phyloP scores from a whole-genome alignment of 2,113 vertebrate genomes.

The Melanostigma gelatinosum region DNA sequence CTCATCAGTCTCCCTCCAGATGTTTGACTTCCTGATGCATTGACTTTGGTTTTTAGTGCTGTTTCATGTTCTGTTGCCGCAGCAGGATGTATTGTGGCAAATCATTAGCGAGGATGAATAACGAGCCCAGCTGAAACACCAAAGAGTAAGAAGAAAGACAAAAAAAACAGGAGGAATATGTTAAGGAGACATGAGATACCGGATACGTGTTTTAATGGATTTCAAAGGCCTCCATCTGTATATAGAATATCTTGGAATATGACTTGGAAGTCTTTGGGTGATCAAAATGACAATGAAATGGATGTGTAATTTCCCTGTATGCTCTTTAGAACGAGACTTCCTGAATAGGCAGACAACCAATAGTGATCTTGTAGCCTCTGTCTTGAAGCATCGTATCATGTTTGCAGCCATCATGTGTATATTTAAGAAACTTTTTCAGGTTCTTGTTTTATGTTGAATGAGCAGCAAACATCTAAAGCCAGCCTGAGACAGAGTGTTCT shows the following conservation, averaged over 20 bases:
- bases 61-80: constrained; percentile 68
- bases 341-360: not conserved
- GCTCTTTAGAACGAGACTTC: not conserved
- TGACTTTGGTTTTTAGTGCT: constrained; percentile 53
- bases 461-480: not conserved
- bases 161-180: constrained; percentile 13
- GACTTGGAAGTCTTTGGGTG: not conserved
- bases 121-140: constrained; percentile 52
- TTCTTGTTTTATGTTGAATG: not conserved
- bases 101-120: constrained; percentile 69
- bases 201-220: constrained; percentile 18
- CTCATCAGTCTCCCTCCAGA: constrained; percentile 71
- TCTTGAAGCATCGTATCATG: not conserved
- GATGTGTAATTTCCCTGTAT: not conserved
- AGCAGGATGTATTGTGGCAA: constrained; percentile 53
- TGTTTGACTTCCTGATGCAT: constrained; percentile 74
- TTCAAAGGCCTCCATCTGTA: constrained; percentile 7
- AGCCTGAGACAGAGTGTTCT: not conserved
- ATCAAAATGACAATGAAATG: not conserved
- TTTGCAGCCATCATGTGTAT: not conserved
- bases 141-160: constrained; percentile 33
- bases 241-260: constrained; percentile 9
- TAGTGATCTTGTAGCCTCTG: not conserved
- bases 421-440: not conserved
- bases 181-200: constrained; percentile 22